Conservation (phyloP, 2,888 invertebrate species). For the Drosophila mulleri region DNA sequence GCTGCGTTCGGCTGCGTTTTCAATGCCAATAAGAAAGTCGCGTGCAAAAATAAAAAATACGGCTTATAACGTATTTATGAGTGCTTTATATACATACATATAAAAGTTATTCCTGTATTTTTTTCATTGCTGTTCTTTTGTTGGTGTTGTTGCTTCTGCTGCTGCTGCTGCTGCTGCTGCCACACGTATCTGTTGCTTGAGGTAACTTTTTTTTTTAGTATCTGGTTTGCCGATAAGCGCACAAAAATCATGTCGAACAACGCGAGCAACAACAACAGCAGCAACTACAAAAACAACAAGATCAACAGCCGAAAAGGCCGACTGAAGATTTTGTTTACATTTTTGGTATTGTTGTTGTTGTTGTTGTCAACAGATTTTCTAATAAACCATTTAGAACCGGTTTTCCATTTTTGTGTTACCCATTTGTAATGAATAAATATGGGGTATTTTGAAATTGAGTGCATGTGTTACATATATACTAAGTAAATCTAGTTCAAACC, state of each 20-base stretch:
- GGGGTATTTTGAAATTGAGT: background rate
- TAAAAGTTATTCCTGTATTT: constrained; percentile 16
- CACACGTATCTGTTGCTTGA: constrained; percentile 47
- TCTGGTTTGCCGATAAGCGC: constrained; percentile 66
- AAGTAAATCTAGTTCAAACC: too few relatives aligned
- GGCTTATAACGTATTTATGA: constrained; percentile 49
- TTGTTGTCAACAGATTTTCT: constrained; percentile 72
- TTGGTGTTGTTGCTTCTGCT: constrained; percentile 13
- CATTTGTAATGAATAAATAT: background rate
- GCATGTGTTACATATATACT: background rate
- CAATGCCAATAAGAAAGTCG: constrained; percentile 75
- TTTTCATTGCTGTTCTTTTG: constrained; percentile 13
- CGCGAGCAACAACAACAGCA: constrained; percentile 35
- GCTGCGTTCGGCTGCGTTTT: constrained; percentile 38
- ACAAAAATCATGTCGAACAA: constrained; percentile 56
- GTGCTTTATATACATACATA: constrained; percentile 9
- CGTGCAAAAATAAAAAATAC: constrained; percentile 56
- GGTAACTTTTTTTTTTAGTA: constrained; percentile 47
- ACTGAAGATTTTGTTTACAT: constrained; percentile 74
- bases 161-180: constrained; percentile 13
- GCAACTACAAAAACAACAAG: constrained; percentile 30
- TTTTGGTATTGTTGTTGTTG: constrained; percentile 49
- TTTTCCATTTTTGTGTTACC: constrained; percentile 51
- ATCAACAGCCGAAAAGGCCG: constrained; percentile 39
- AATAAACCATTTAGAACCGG: constrained; percentile 78